Conservation (phyloP, 2,888 invertebrate genomes). For the Parnassius mnemosyne region DNA sequence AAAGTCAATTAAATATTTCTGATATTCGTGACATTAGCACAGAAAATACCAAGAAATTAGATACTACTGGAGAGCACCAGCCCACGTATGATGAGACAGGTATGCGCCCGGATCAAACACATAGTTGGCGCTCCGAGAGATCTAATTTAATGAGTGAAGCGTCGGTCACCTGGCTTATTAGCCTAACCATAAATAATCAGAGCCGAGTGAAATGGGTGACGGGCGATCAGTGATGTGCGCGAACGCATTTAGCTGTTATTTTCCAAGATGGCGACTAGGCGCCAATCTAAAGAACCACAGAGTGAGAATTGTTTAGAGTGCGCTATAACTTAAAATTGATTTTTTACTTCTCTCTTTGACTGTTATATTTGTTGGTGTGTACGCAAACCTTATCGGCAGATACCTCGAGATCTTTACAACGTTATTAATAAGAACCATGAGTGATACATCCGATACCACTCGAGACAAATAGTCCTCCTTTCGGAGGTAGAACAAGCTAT, state of each 20-base stretch:
- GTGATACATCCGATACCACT: too few species aligned
- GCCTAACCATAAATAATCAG: slow-evolving; percentile 29
- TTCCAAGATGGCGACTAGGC: slow-evolving; percentile 25
- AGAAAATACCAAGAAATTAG: too few species aligned
- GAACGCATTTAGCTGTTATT: slow-evolving; percentile 28
- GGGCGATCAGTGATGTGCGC: slow-evolving; percentile 22
- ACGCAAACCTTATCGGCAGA: too few species aligned
- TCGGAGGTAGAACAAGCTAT: too few species aligned
- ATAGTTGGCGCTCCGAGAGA: slow-evolving; percentile 23
- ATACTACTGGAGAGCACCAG: neutral
- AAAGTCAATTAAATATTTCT: too few species aligned
- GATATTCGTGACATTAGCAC: too few species aligned
- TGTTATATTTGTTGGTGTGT: too few species aligned
- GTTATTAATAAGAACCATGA: too few species aligned
- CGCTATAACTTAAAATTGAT: neutral
- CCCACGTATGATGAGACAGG: slow-evolving; percentile 8
- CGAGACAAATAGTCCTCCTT: too few species aligned
- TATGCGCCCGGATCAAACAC: slow-evolving; percentile 28
- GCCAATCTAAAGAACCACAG: slow-evolving; percentile 10
- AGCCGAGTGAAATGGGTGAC: slow-evolving; percentile 25
- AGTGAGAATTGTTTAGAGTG: neutral
- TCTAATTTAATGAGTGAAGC: slow-evolving; percentile 27
- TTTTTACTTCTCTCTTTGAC: neutral
- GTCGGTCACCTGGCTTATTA: slow-evolving; percentile 32
- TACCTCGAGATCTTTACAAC: too few species aligned